These are phyloP conservation scores for Folsomia candida DNA, from an alignment of 2,888 invertebrate species.

Conservation along the genomic window DNA sequence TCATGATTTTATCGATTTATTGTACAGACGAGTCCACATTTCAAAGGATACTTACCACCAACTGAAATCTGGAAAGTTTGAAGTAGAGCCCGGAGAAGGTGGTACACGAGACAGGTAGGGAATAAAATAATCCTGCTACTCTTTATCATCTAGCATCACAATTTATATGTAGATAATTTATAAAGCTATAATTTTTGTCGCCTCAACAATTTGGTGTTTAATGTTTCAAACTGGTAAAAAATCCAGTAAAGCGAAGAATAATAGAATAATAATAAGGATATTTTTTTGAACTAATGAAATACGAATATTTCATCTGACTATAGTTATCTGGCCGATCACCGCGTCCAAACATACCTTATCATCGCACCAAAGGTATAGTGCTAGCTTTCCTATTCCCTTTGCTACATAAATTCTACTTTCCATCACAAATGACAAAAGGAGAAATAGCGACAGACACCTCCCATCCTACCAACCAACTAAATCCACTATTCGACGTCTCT, in stretches of 20 bases:
- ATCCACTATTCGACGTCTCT: too few relatives aligned
- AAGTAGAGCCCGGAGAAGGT: conserved; percentile 82
- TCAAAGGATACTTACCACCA: conserved; percentile 80
- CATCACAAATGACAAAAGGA: background rate
- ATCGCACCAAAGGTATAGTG: conserved; percentile 63
- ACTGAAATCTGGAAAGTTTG: conserved; percentile 70
- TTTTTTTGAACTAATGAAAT: too few relatives aligned
- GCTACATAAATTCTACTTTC: background rate
- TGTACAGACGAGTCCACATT: conserved; percentile 81
- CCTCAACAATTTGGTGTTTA: too few relatives aligned
- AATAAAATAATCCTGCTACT: too few relatives aligned
- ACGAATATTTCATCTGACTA: too few relatives aligned
- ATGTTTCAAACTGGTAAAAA: too few relatives aligned
- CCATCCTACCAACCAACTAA: background rate
- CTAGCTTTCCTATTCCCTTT: background rate
- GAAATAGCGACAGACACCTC: background rate
- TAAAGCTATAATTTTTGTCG: too few relatives aligned
- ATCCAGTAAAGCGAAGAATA: too few relatives aligned
- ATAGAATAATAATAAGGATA: too few relatives aligned
- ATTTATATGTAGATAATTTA: too few relatives aligned
- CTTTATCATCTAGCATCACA: too few relatives aligned
- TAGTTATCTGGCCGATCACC: conserved; percentile 82
- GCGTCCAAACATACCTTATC: conserved; percentile 83
- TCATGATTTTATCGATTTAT: conserved; percentile 51
- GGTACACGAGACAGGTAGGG: conserved; percentile 74